Conservation (phyloP, 2,113 vertebrate genomes). For the Rhinopomastus cyanomelas region DNA sequence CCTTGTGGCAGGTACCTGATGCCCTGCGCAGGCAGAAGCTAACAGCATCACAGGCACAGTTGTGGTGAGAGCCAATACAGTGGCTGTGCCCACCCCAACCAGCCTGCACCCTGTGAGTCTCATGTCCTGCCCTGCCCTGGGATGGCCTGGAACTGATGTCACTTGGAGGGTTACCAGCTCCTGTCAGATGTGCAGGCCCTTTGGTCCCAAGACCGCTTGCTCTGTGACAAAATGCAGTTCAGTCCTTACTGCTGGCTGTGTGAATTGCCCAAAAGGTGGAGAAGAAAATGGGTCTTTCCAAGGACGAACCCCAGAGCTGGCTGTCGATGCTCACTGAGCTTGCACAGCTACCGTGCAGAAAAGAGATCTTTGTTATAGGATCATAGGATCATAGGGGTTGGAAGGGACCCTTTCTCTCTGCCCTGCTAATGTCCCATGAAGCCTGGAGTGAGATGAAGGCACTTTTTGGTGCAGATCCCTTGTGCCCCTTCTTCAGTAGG, state of each 20-base stretch:
- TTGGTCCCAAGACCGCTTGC: background rate
- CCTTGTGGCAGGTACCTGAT: background rate
- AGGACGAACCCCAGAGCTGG: background rate
- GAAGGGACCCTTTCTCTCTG: background rate
- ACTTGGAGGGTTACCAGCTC: background rate
- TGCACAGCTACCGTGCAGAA: background rate
- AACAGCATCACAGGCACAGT: background rate
- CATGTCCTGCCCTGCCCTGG: background rate
- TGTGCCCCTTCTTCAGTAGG: background rate
- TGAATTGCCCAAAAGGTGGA: background rate
- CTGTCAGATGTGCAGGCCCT: accelerated
- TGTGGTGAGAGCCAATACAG: accelerated
- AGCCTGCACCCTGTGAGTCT: background rate
- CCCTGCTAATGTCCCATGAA: too few species aligned
- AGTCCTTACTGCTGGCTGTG: background rate
- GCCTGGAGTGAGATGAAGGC: background rate
- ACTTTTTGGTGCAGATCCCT: background rate
- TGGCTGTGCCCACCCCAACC: accelerated
- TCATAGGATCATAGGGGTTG: too few species aligned
- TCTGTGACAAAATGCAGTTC: background rate
- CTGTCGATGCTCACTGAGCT: background rate
- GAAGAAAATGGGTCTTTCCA: background rate
- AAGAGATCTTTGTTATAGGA: background rate
- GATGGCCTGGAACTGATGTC: background rate
- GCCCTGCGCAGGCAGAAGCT: background rate